Conservation (phyloP, 2,888 invertebrate genomes). For the Tanypteryx hageni region DNA sequence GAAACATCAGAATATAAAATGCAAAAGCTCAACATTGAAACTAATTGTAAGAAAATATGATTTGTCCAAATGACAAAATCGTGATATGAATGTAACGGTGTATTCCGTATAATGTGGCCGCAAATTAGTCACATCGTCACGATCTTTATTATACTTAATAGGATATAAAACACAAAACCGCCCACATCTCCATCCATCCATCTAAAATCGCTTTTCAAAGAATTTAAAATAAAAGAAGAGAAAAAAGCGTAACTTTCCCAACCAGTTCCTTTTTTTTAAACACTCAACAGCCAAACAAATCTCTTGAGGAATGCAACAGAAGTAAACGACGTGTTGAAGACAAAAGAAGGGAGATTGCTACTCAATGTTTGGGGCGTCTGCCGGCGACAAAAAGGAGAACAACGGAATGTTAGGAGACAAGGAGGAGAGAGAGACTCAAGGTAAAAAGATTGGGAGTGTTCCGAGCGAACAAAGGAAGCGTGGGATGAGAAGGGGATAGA, state of each 20-base stretch:
- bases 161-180: background rate
- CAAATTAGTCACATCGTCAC: slow-evolving; percentile 26
- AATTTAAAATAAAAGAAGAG: background rate
- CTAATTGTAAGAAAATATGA: no score
- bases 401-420: background rate
- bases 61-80: no score
- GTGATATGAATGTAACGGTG: background rate
- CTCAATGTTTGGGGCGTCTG: slow-evolving; percentile 21
- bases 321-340: slow-evolving; percentile 8
- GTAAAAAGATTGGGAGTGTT: slow-evolving; percentile 54
- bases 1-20: no score
- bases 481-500: slow-evolving; percentile 4
- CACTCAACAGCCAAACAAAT: background rate
- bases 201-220: background rate
- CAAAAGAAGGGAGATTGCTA: slow-evolving; percentile 15
- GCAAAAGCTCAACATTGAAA: no score
- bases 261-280: background rate
- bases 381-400: background rate
- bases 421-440: slow-evolving; percentile 23
- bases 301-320: background rate
- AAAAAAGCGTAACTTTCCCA: background rate
- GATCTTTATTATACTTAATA: slow-evolving; percentile 16
- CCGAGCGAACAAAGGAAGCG: slow-evolving; percentile 45
- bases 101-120: background rate
- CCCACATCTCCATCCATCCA: background rate